These are phyloP conservation scores for Laticauda laticaudata DNA, from an alignment of 2,113 vertebrate species.

Conservation along the genomic window DNA sequence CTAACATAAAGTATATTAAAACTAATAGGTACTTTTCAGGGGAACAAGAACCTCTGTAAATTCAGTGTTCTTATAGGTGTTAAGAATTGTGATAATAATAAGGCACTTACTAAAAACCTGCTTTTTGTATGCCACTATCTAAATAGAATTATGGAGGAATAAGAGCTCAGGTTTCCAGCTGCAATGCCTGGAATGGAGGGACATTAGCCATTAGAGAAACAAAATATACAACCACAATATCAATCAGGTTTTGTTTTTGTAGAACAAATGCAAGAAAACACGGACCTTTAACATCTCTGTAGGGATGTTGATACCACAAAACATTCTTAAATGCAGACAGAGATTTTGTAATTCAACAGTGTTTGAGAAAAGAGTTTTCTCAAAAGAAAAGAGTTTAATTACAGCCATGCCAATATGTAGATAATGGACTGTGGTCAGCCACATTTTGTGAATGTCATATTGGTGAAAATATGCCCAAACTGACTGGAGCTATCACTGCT, in stretches of 20 bases:
- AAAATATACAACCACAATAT: background rate
- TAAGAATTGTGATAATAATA: conserved; percentile 19
- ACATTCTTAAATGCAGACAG: background rate
- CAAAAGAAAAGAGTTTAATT: background rate
- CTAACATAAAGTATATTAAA: background rate
- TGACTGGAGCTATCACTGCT: background rate
- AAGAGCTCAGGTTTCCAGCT: background rate
- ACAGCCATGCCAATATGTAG: background rate
- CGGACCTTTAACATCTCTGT: background rate
- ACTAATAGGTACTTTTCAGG: background rate
- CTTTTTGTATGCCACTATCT: background rate
- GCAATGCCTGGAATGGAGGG: background rate
- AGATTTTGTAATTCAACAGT: background rate
- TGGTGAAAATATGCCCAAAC: background rate
- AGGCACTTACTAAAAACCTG: background rate
- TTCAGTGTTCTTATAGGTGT: background rate
- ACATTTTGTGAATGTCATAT: background rate
- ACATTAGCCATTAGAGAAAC: background rate
- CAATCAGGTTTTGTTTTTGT: background rate
- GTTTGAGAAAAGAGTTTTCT: too few relatives aligned
- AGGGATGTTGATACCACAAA: background rate
- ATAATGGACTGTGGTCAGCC: background rate
- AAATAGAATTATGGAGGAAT: background rate
- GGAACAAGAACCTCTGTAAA: background rate
- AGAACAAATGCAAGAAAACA: background rate